Evolutionary conservation across 2,888 invertebrate species (phyloP).

Genomic region (Meteorus cinctellus): DNA sequence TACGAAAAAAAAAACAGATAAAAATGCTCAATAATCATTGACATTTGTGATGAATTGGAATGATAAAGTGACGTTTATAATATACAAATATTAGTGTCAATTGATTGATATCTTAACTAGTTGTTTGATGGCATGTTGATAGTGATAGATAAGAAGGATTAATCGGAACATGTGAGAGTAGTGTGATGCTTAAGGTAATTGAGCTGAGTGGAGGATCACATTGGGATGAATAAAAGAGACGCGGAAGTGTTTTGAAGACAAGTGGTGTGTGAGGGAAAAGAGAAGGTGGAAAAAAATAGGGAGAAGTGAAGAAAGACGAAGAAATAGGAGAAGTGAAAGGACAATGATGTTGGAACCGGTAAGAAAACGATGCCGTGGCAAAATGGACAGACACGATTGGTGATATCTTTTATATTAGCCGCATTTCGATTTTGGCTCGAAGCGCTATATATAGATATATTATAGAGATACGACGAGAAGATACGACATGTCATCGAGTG

Average conservation of each 20-base stretch:
- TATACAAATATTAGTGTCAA: background rate
- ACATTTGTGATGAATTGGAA: background rate
- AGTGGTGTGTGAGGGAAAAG: background rate
- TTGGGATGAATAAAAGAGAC: background rate
- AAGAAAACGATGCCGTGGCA: conserved; percentile 30
- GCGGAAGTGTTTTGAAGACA: too few relatives aligned
- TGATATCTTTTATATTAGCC: conserved; percentile 31
- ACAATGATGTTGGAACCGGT: conserved; percentile 1
- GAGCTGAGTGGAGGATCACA: background rate
- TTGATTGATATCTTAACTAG: background rate
- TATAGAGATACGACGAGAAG: background rate
- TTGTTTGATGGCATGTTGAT: background rate
- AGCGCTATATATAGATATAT: conserved; percentile 14
- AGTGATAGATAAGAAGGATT: background rate
- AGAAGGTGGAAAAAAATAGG: background rate
- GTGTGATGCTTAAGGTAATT: background rate
- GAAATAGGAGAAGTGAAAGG: background rate
- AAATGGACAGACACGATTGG: conserved; percentile 30
- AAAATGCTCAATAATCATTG: background rate
- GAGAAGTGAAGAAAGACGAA: background rate
- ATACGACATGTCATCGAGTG: conserved; percentile 35
- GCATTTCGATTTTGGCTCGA: conserved; percentile 29
- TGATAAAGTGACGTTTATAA: background rate
- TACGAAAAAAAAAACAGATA: background rate
- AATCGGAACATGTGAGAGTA: background rate